A percentile compares a stretch with the other conserved stretches of the same genome.
These are phyloP conservation scores for Orthosia incerta DNA, from an alignment of 2,888 invertebrate genomes.

Conservation along the genomic window DNA sequence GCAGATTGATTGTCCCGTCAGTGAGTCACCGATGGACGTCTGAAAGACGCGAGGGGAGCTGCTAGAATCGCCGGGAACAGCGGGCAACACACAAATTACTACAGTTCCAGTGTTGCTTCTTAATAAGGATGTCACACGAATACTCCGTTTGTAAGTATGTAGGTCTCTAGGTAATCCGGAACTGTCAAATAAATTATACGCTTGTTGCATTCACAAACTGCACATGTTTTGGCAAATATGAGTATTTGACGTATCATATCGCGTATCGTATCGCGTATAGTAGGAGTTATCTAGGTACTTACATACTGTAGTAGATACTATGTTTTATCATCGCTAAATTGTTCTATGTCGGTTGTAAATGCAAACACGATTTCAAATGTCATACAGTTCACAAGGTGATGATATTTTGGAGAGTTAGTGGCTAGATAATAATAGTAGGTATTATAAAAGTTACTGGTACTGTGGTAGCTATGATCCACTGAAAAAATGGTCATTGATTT, in stretches of 20 bases:
- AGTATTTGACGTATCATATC: constrained; percentile 4
- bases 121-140: constrained; percentile 54
- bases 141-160: constrained; percentile 17
- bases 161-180: constrained; percentile 42
- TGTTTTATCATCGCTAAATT: background rate
- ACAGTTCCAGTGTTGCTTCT: background rate
- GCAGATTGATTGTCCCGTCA: background rate
- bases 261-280: background rate
- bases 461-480: background rate
- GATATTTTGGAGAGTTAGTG: background rate
- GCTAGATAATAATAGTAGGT: background rate
- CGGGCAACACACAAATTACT: constrained; percentile 27
- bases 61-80: background rate
- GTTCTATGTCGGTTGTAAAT: background rate
- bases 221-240: constrained; percentile 16
- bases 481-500: background rate
- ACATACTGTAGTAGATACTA: constrained; percentile 10
- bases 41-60: constrained; percentile 16
- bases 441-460: no score
- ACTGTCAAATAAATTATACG: constrained; percentile 25
- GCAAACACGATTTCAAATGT: background rate
- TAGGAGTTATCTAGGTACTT: constrained; percentile 4
- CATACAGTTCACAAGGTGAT: background rate
- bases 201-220: constrained; percentile 17
- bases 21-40: background rate